Percentiles rank a stretch among this genome's conserved stretches.
phyloP scores from a whole-genome alignment of 2,797 vertebrate genomes.

The Pantherophis vulpinus region DNA sequence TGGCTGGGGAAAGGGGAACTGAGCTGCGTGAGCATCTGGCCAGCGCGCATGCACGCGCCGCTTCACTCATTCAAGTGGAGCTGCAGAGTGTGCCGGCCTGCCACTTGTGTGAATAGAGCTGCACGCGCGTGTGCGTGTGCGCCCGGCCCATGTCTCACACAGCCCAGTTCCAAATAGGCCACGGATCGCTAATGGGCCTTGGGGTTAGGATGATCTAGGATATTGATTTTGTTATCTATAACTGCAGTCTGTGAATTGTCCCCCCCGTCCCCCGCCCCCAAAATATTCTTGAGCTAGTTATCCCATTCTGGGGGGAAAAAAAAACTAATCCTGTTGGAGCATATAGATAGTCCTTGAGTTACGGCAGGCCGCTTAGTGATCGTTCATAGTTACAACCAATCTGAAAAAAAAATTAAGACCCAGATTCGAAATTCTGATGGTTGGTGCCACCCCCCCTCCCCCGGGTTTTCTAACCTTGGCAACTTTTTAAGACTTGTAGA shows the following conservation, averaged over 20 bases:
- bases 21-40: accelerated
- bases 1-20: too few species aligned
- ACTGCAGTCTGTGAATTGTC: not conserved
- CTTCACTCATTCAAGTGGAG: too few species aligned
- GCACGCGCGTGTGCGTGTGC: too few species aligned
- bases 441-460: too few species aligned
- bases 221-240: not conserved
- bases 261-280: accelerated
- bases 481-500: not conserved
- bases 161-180: too few species aligned
- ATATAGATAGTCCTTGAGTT: not conserved
- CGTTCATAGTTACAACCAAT: not conserved
- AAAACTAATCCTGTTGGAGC: not conserved
- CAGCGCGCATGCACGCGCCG: too few species aligned
- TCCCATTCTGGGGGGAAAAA: not conserved
- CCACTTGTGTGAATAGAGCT: too few species aligned
- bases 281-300: not conserved
- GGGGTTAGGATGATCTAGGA: not conserved
- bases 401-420: not conserved
- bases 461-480: not conserved
- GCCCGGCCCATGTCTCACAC: too few species aligned
- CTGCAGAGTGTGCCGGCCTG: too few species aligned
- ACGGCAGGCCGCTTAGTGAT: not conserved
- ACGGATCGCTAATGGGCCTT: too few species aligned
- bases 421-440: too few species aligned